Evolutionary conservation across 2,888 invertebrate species (phyloP), one percentile per base, ranked within the genome.

Genomic region (Strigamia maritima): DNA sequence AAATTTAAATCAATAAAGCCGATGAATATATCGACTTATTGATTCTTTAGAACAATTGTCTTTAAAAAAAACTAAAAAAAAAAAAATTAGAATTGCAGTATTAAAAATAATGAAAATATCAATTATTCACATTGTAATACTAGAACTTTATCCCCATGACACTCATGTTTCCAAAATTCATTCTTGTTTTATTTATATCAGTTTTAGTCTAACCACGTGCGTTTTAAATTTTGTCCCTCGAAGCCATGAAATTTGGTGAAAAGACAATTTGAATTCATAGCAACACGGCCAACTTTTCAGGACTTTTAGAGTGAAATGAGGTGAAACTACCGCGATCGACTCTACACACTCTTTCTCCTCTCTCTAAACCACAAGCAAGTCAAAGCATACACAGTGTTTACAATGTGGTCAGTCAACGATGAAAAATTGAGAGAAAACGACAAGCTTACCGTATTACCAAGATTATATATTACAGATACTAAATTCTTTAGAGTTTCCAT

Each of bases 281-380:
- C 65, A 65, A 65, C 65, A 26, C 65, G 12, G 16, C 65, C 65
- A 65, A 65, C 65, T 65, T 65, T 65, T 14, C 65, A 65, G 24
- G 65, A 65, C 65, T 65, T 65, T 65, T 65, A 65, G 65, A 60
- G 60, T 60, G 60, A 19, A 60, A 60, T 60, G 60, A 60, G 60
- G 24, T 65, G 65, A 14, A 49, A 49, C 49, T 49, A 10, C 10
- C 14, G 49, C n/a, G 49, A n/a, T 49, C 26, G 10, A 12, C 65
- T 65, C 26, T 10, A 10, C 1, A 12, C 65, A 1, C 24, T 12
- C 65, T 26, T 24, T 28, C 12, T 16, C 26, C 65, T 65, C 65
- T 65, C 22, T 65, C 65, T 28, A 2, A 65, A 65, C 65, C 65
- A 65, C 65, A 65, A 65, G 65, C 65, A 65, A 49, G 10, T 28